phyloP scores from a whole-genome alignment of 2,888 invertebrate genomes.

The Gasteruption jaculator region DNA sequence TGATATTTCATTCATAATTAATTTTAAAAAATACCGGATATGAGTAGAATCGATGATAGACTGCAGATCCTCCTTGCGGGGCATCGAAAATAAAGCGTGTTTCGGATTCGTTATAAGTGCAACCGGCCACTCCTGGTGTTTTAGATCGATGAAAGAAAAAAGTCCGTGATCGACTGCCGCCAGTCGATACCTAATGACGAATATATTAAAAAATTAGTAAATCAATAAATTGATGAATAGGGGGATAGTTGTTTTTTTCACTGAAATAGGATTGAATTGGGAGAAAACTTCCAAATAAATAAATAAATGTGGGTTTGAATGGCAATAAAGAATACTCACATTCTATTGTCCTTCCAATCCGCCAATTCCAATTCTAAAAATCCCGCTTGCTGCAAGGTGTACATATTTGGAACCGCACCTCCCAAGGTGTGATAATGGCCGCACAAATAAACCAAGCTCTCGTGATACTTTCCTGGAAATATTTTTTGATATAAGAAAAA shows the following conservation, averaged over 20 bases:
- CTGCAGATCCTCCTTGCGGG: slow-evolving; percentile 68
- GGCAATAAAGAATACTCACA: too few species aligned
- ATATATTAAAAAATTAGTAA: neutral
- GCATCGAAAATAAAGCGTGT: slow-evolving; percentile 69
- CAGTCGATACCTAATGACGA: slow-evolving; percentile 65
- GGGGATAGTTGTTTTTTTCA: too few species aligned
- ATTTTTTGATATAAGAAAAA: too few species aligned
- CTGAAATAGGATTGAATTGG: slow-evolving; percentile 3
- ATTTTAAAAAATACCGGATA: slow-evolving; percentile 58
- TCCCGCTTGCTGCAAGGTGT: slow-evolving; percentile 77
- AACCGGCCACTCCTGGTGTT: slow-evolving; percentile 75
- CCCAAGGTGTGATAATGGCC: slow-evolving; percentile 86
- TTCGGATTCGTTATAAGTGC: slow-evolving; percentile 89
- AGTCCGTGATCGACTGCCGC: slow-evolving; percentile 86
- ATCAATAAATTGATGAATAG: neutral
- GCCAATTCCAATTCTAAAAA: slow-evolving; percentile 83
- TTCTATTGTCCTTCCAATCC: slow-evolving; percentile 89
- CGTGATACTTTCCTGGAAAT: slow-evolving; percentile 59
- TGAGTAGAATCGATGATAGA: slow-evolving; percentile 69
- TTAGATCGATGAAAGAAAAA: slow-evolving; percentile 78
- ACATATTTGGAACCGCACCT: slow-evolving; percentile 78
- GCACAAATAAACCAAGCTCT: slow-evolving; percentile 75
- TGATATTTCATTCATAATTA: slow-evolving; percentile 4
- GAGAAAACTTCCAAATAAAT: slow-evolving; percentile 4
- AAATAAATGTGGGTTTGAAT: too few species aligned